Evolutionary conservation across 2,888 invertebrate species (phyloP), one percentile per base, ranked within the genome.

Genomic region (Melanophora roralis): DNA sequence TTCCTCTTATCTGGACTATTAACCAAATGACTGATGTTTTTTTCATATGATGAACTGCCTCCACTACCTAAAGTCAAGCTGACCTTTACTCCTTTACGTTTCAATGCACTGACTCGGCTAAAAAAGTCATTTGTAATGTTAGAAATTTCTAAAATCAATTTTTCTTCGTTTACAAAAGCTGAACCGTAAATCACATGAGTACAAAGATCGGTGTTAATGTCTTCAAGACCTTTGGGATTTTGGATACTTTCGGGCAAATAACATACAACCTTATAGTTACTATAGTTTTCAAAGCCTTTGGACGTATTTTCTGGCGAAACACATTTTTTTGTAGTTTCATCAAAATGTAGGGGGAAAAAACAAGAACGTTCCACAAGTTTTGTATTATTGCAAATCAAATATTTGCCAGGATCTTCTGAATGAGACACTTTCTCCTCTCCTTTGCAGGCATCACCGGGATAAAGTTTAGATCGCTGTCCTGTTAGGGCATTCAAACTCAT

Each of bases 191-290:
- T 94, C 65, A 98, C 93, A 87, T 98, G 98, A 0, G 98, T 97
- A 86, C 98, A 98, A 0, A 97, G 92, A 76, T 94, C 93, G 1
- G 96, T 93, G 85, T 97, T 95, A 60, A 97, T 96, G 85, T 97
- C 93, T 85, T 96, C 96, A 0, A 92, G 86, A 0, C 96, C 96
- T 84, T 93, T 93, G 27, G 96, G 92, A 86, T 96, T 97, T 96
- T 97, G 97, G 0, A 97, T 96, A 97, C 97, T 97, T 87, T 97
- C 97, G 0, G 97, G 97, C 89, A 96, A 97, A 89, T 97, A 97
- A 86, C 97, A 97, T 0, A 97, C 95, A 0, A 97, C 92, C 89
- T 96, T 96, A 88, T 93, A 96, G 76, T 93, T 92, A 16, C 94
- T 95, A 87, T n/a, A n/a, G n/a, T n/a, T 92, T 90, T 78, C 93